Percentiles rank a stretch among this genome's conserved stretches.
Evolutionary conservation across 2,888 invertebrate species (phyloP).

Genomic region (Xestia xanthographa): DNA sequence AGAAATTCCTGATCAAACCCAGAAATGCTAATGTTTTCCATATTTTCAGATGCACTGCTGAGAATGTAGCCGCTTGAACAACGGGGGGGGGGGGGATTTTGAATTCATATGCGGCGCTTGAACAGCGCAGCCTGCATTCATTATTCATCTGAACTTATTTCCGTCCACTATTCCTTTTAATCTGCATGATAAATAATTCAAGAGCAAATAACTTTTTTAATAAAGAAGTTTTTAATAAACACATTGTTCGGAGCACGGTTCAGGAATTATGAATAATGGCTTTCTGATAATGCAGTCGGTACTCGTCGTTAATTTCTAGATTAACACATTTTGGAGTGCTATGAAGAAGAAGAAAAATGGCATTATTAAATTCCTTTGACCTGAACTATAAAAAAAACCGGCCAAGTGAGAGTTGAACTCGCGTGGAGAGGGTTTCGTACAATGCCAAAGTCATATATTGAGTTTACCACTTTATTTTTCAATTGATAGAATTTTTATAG

Average conservation of each 20-base stretch:
- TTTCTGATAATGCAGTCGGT: constrained; percentile 15
- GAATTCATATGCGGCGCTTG: constrained; percentile 47
- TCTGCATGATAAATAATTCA: constrained; percentile 4
- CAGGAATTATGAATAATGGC: constrained; percentile 20
- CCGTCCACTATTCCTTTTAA: constrained; percentile 32
- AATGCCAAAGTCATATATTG: too few relatives aligned
- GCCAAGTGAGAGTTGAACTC: too few relatives aligned
- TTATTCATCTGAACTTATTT: constrained; percentile 57
- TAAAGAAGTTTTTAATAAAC: constrained; percentile 36
- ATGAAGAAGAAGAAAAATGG: neutral
- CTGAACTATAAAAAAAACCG: neutral
- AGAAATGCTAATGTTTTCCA: neutral
- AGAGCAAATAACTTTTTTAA: neutral
- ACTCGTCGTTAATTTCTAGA: constrained; percentile 14
- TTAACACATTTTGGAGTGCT: neutral
- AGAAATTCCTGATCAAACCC: neutral
- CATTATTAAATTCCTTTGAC: neutral
- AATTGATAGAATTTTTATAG: too few relatives aligned
- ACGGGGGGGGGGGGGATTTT: constrained; percentile 34
- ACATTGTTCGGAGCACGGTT: neutral
- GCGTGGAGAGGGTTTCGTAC: too few relatives aligned
- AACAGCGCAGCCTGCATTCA: constrained; percentile 14
- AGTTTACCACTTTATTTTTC: too few relatives aligned
- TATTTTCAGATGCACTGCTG: constrained; percentile 19
- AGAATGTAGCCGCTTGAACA: constrained; percentile 30